Conservation (phyloP, 2,888 invertebrate genomes). For the Luffia ferchaultella region DNA sequence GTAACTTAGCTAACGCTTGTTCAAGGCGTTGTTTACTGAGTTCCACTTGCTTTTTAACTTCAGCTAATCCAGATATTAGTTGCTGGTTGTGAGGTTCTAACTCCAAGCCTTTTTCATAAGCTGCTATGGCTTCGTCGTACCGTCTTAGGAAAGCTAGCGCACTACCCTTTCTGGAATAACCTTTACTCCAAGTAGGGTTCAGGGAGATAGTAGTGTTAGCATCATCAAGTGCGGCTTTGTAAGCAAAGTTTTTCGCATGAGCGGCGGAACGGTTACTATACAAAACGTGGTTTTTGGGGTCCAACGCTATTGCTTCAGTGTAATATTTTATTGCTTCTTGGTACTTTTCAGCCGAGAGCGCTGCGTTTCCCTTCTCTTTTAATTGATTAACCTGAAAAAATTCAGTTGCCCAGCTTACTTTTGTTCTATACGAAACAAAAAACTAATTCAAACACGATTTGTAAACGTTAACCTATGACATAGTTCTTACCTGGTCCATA, state of each 20-base stretch:
- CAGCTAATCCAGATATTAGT: conserved; percentile 71
- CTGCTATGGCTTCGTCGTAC: conserved; percentile 76
- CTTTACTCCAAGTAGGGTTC: conserved; percentile 88
- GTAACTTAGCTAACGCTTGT: conserved; percentile 66
- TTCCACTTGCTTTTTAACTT: conserved; percentile 52
- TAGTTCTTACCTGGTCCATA: conserved; percentile 46
- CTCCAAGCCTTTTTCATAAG: conserved; percentile 75
- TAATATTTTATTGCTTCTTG: conserved; percentile 83
- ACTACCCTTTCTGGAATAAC: conserved; percentile 89
- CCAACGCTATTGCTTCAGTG: conserved; percentile 81
- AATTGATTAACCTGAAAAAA: conserved; percentile 76
- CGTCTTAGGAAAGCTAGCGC: conserved; percentile 81
- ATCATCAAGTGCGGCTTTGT: conserved; percentile 79
- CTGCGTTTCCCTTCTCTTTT: conserved; percentile 89
- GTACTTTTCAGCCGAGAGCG: conserved; percentile 78
- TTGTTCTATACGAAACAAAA: conserved; percentile 13
- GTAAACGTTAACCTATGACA: background rate
- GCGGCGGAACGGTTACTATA: conserved; percentile 94
- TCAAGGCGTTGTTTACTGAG: conserved; percentile 12
- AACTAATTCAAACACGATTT: conserved; percentile 37
- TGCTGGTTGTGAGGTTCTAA: conserved; percentile 78
- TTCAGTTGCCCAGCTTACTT: conserved; percentile 17
- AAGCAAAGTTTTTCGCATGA: conserved; percentile 81
- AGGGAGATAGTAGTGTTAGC: conserved; percentile 83
- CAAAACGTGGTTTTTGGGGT: conserved; percentile 85